Base-by-base conservation (phyloP, 2,888 invertebrate genomes). In the Amphipoea oculea region DNA sequence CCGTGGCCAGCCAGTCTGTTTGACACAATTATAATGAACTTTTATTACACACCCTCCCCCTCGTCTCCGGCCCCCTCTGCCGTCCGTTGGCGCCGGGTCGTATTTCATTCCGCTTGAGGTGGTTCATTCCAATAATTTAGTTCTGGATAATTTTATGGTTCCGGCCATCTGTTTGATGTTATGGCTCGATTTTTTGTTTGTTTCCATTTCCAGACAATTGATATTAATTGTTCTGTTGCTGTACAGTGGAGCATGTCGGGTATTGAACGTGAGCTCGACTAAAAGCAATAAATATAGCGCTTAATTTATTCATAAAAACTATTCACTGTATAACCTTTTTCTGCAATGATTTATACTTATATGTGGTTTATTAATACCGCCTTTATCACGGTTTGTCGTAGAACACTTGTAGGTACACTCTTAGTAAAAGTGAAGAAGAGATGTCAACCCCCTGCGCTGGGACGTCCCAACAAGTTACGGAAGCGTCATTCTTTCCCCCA, bases 71-170 rank as follows among this genome's bases (percentile, higher is more conserved):
- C 29, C 60, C 29, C 45, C 51, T 29, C 54, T 20, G 51, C 14
- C n/a, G 66, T 11, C 67, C 6, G 60, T n/a, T 73, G 82, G 78
- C 87, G 79, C 84, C 82, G 66, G 60, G 45, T 81, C 79, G 82
- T 79, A 78, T 81, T 88, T 80, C 75, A 79, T 86, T 88, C 82
- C 80, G 80, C 83, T 83, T 60, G 79, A 88, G 78, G 76, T 76
- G 83, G 69, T 85, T 75, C 74, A 81, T 79, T 80, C n/a, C 69
- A 80, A 78, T 88, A 85, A 87, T 83, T 86, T 76, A 82, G 81
- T 82, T 79, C 66, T 11, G 71, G 65, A 86, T 83, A 71, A 86
- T 86, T 83, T 78, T 76, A 86, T 84, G 66, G 73, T 20, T 69
- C 71, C 67, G 60, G 76, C 85, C 83, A 86, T 86, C 86, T 83